phyloP scores from a whole-genome alignment of 2,888 invertebrate genomes.

The Orgyia antiqua region DNA sequence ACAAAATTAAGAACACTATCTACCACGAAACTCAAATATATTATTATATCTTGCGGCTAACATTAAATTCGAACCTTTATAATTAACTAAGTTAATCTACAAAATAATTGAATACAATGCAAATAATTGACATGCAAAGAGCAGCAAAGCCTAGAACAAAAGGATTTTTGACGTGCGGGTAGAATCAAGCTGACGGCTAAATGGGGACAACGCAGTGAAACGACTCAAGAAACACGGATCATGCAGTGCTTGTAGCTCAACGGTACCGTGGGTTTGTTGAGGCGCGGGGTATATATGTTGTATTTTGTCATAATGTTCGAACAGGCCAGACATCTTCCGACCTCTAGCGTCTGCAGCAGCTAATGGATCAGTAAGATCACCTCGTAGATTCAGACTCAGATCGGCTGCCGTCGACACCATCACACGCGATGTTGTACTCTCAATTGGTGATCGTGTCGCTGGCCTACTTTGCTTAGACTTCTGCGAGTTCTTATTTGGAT shows the following conservation, averaged over 20 bases:
- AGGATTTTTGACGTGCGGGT: constrained; percentile 61
- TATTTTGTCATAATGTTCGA: constrained; percentile 86
- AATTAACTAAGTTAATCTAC: constrained; percentile 37
- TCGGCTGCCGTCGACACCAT: constrained; percentile 49
- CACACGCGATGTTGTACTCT: constrained; percentile 64
- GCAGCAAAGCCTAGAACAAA: constrained; percentile 48
- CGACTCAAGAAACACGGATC: constrained; percentile 47
- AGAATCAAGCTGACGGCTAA: constrained; percentile 44
- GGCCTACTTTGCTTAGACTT: constrained; percentile 75
- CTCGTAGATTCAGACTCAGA: constrained; percentile 61
- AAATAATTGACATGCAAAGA: constrained; percentile 64
- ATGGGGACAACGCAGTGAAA: constrained; percentile 48
- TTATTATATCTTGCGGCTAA: constrained; percentile 29
- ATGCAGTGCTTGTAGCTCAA: constrained; percentile 40
- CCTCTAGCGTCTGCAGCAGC: constrained; percentile 63
- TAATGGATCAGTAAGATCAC: constrained; percentile 57
- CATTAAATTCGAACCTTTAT: constrained; percentile 28
- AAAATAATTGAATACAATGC: constrained; percentile 49
- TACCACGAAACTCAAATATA: constrained; percentile 25
- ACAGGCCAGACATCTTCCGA: constrained; percentile 83
- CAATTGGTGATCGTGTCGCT: constrained; percentile 71
- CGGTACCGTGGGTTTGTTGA: constrained; percentile 69
- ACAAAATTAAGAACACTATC: constrained; percentile 24
- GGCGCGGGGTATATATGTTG: constrained; percentile 87
- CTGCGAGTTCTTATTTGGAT: constrained; percentile 68